Evolutionary conservation across 64 coral and sea anemone genomes (phyloP), one percentile per base, ranked within the genome.

Genomic region (Cladopsammia gracilis): DNA sequence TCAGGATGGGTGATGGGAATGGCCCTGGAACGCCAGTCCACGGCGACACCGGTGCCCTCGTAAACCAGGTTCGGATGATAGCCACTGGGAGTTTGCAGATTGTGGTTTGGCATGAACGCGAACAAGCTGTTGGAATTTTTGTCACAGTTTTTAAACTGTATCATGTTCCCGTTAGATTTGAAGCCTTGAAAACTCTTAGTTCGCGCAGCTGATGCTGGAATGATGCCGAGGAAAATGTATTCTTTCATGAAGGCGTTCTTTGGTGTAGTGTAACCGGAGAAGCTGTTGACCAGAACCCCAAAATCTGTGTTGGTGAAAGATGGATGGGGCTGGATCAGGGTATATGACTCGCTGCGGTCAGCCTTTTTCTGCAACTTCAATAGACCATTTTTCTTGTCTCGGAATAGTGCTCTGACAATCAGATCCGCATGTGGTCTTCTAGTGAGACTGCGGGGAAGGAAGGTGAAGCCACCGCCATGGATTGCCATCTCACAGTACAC

Each of bases 401-500:
- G 73, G 67, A 92, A 92, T 13, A 92, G 26, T 18, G 58, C 23
- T n/a, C n/a, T 43, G 1, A 92, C 51, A 5, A 92, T 20, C 14
- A 20, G 12, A 4, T 11, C 6, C 18, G 16, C 11, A 51, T 34
- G 48, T 24, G 13, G 59, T 72, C 26, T 73, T 13, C 25, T 15
- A 16, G 56, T 56, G 56, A 56, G 13, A 13, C 77, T 67, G 26
- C 89, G 89, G 34, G 62, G 78, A 10, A 91, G 16, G 48, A 91
- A 91, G 13, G 89, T 91, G 65, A 67, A 91, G 23, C 89, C 89
- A 8, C 89, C 89, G 1, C 89, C 89, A 54, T 83, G 52, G 22
- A 82, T 57, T 7, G 77, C 89, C 89, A 91, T 91, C 34, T 91
- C 89, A 25, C 89, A 91, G 53, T 91, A 91, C 4, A 91, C 89